Evolutionary conservation across 1,140 invertebrate genomes (phyloP), one percentile per base, ranked within the genome.

Genomic region (Diorhabda carinulata): DNA sequence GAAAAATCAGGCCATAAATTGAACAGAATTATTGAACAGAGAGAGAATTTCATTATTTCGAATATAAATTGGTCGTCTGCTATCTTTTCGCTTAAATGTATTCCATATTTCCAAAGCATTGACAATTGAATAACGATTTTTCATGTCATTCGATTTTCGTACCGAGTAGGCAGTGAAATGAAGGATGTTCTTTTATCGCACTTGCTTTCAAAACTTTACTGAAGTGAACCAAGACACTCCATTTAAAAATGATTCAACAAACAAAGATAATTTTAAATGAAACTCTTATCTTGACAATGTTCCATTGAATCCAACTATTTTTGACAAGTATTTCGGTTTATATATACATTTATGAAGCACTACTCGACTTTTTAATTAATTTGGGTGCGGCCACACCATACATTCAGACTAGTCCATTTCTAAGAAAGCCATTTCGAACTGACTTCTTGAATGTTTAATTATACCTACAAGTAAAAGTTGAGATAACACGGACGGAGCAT

Each of bases 101-200:
- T 61, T 61, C 59, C 59, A 61, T 61, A 61, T 61, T 61, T 61
- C 59, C 42, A 61, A 64, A 64, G 62, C 62, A 64, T 45, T 64
- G 62, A 64, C 69, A 66, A 70, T 70, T 70, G 69, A 70, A 70
- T 70, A 70, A 70, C 69, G 69, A 70, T 70, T 70, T 70, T 70
- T 70, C 69, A 70, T 70, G 69, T 70, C 69, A 70, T 66, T 66
- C 69, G 66, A 47, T 70, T n/a, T 52, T n/a, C 47, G 47, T 52
- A n/a, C 47, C 47, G 47, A 6, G 47, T 52, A 52, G 3, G 47
- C 47, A 4, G 6, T 52, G 47, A n/a, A n/a, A 58, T 70, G 61
- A 59, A 60, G 67, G 69, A 70, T 70, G 64, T 67, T 70, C 64
- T 63, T 70, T 70, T 70, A 70, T 70, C 69, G 67, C 59, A 43